These are phyloP conservation scores for Lycophotia porphyrea DNA, from an alignment of 2,888 invertebrate genomes.

Conservation along the genomic window DNA sequence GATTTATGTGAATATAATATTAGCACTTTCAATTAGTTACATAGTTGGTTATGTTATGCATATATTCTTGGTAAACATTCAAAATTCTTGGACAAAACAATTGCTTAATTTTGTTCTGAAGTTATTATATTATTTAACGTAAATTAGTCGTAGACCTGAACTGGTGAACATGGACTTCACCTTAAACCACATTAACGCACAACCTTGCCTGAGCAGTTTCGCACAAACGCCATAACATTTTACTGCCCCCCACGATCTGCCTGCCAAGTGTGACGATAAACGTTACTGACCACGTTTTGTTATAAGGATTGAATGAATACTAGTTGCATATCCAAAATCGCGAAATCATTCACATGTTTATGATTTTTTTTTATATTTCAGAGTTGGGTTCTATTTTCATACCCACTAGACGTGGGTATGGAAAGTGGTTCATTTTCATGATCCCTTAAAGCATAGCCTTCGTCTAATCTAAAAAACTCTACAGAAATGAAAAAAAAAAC, in stretches of 20 bases:
- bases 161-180: conserved; percentile 40
- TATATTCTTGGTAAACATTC: neutral
- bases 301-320: conserved; percentile 9
- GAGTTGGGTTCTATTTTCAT: neutral
- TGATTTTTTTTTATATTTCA: neutral
- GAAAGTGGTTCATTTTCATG: neutral
- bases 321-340: neutral
- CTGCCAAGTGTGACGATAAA: conserved; percentile 45
- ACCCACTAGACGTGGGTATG: too few species aligned
- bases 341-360: neutral
- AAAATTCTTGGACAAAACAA: neutral
- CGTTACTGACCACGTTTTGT: conserved; percentile 26
- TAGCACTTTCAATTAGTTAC: conserved; percentile 9
- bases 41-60: neutral
- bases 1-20: conserved; percentile 14
- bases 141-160: neutral
- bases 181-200: conserved; percentile 15
- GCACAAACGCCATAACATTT: conserved; percentile 48
- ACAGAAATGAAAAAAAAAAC: too few species aligned
- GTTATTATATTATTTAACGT: neutral
- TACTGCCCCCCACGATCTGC: conserved; percentile 33
- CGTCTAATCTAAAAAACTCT: too few species aligned
- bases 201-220: conserved; percentile 52
- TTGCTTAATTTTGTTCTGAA: neutral
- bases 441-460: neutral